These are phyloP conservation scores for Anabacerthia variegaticeps DNA, from an alignment of 2,797 vertebrate genomes.

Conservation along the genomic window DNA sequence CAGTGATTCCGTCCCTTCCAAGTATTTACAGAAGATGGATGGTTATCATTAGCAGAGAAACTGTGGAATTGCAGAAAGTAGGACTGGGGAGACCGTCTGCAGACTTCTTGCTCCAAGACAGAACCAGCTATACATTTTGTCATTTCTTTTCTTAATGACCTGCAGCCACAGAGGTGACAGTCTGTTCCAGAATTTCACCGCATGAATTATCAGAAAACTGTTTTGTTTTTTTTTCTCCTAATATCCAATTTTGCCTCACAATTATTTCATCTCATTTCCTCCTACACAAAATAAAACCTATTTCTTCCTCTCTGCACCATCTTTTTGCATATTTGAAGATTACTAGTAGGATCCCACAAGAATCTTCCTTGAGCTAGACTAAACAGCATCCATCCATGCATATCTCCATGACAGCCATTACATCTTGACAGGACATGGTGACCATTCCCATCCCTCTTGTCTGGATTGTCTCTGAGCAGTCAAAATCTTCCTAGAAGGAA, in stretches of 20 bases:
- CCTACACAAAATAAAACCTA: neutral
- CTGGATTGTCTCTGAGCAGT: neutral
- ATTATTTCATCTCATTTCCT: neutral
- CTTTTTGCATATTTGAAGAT: neutral
- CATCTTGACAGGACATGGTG: neutral
- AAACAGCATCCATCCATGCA: neutral
- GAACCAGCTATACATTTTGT: neutral
- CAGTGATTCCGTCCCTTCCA: neutral
- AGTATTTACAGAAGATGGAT: neutral
- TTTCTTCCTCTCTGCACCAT: neutral
- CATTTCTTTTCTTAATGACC: neutral
- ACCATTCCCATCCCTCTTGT: neutral
- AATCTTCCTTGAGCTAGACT: neutral
- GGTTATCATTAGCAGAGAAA: neutral
- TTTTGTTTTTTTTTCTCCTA: neutral
- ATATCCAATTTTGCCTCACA: neutral
- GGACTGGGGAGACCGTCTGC: neutral
- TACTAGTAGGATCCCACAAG: neutral
- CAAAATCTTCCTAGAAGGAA: neutral
- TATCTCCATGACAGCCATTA: neutral
- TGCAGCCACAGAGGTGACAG: neutral
- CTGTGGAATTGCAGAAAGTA: neutral
- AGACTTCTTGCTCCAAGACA: neutral
- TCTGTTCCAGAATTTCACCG: neutral
- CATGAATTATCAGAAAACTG: neutral